Evolutionary conservation across 2,113 vertebrate genomes (phyloP), one percentile per base, ranked within the genome.

Genomic region (Pterocles orientalis): DNA sequence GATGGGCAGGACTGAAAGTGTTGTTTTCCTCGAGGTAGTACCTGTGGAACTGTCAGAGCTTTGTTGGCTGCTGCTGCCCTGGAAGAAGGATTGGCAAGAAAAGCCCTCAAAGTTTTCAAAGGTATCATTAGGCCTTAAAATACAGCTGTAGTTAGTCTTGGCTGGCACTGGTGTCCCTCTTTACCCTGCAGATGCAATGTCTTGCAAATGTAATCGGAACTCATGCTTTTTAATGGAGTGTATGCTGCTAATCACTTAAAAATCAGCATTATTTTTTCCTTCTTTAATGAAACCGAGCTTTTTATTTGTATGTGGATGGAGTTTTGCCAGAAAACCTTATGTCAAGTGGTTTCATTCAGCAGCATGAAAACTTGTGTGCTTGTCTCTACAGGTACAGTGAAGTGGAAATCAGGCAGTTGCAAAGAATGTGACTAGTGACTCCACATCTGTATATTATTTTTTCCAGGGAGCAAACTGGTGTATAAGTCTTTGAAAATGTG

Each of bases 341-440:
- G 94, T 96, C 88, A 94, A 96, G 90, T 96, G 91, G 72, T 89
- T 96, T 95, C 77, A 79, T 72, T 94, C 94, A 94, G 81, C 90
- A 89, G 45, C 6, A 2, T 79, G 70, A 89, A 95, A 95, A 93
- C 41, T 60, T 2, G 0, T 72, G 14, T 79, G 43, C 94, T 89
- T 96, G 96, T 91, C 91, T 92, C 83, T 34, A 77, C 95, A 96
- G 86, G 95, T 95, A 96, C 23, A 60, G 61, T 86, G 48, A 64
- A 88, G 83, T 90, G 53, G 57, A 96, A 91, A 87, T 92, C 88
- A 82, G 61, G 71, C 65, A 24, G 39, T 88, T 82, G 57, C 91
- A 88, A 93, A 92, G 81, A 95, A 76, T 91, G 65, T 76, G 68
- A 57, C 45, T 69, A 94, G 86, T 92, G 58, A 84, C 83, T 93